Conservation (phyloP, 2,113 vertebrate genomes). For the Rhinopomastus cyanomelas region DNA sequence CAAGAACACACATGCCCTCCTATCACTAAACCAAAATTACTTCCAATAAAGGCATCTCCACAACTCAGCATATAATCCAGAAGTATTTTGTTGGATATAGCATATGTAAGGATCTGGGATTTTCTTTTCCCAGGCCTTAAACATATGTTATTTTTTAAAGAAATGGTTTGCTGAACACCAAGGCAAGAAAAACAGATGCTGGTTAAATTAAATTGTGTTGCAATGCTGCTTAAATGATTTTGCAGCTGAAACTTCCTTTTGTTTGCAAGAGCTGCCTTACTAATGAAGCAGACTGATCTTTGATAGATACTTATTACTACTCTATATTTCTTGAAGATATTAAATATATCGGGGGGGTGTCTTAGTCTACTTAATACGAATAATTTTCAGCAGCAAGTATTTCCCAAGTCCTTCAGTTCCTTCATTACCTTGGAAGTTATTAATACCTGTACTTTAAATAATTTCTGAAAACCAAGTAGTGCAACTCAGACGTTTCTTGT, state of each 20-base stretch:
- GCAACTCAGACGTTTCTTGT: constrained; percentile 24
- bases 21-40: neutral
- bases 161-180: constrained; percentile 36
- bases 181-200: constrained; percentile 31
- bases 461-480: constrained; percentile 51
- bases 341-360: neutral
- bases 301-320: neutral
- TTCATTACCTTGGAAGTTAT: constrained; percentile 30
- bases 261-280: constrained; percentile 27
- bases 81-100: neutral
- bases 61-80: neutral
- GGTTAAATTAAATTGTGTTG: constrained; percentile 28
- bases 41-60: neutral
- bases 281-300: neutral
- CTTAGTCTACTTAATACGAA: constrained; percentile 28
- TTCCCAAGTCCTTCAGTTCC: constrained; percentile 50
- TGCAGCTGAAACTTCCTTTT: constrained; percentile 22
- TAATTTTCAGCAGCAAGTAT: constrained; percentile 28
- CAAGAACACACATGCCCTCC: neutral
- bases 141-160: no score
- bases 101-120: neutral
- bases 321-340: constrained; percentile 14
- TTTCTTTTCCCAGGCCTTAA: neutral
- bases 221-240: constrained; percentile 5
- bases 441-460: constrained; percentile 20